Evolutionary conservation across 2,888 invertebrate species (phyloP).

Genomic region (Agonum fuliginosum): DNA sequence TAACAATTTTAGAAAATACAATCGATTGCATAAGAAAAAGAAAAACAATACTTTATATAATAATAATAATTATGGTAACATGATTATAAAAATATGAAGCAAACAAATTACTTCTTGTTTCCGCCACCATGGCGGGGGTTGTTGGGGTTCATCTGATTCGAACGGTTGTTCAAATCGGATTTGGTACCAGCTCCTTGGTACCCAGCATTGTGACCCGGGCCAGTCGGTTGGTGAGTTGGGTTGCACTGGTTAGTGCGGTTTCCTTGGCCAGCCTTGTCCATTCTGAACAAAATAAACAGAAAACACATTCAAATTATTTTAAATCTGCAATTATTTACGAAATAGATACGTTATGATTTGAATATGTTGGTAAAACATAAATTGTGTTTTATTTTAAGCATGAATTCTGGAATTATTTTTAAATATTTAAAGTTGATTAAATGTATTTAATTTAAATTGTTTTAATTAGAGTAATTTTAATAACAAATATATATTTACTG

Average conservation of each 20-base stretch:
- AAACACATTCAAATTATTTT: neutral
- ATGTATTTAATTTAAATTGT: no score
- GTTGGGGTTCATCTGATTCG: constrained; percentile 68
- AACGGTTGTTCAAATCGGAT: constrained; percentile 67
- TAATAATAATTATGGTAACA: no score
- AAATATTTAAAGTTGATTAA: no score
- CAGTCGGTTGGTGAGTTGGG: constrained; percentile 65
- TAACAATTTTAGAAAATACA: no score
- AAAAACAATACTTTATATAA: neutral
- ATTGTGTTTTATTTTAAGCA: no score
- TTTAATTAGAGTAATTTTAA: no score
- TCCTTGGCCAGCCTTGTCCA: constrained; percentile 61
- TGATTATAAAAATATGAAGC: no score
- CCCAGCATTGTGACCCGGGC: constrained; percentile 66
- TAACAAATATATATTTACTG: no score
- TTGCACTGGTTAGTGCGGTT: constrained; percentile 68
- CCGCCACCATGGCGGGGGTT: constrained; percentile 61
- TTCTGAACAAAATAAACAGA: neutral
- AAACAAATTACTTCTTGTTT: constrained; percentile 39
- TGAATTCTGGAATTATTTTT: no score
- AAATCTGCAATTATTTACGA: no score
- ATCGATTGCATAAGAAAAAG: neutral
- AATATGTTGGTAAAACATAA: no score
- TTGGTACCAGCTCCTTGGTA: constrained; percentile 66
- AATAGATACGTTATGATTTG: no score